Conservation (phyloP, 2,797 vertebrate species). For the Brachyrhaphis roseni region DNA sequence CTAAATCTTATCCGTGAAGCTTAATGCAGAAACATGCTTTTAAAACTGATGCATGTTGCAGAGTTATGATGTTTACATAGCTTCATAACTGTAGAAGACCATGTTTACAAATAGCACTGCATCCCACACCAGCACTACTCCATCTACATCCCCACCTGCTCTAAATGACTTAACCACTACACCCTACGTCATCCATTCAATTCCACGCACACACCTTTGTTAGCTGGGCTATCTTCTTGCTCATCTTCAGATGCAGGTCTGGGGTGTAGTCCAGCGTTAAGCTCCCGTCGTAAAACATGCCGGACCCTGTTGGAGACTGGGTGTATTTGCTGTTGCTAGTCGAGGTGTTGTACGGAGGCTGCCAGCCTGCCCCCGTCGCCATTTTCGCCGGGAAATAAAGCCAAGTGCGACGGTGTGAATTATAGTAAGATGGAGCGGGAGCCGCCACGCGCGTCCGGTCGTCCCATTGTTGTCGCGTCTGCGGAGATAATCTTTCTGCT, state of each 20-base stretch:
- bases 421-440: neutral
- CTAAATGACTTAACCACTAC: conserved; percentile 10
- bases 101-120: conserved; percentile 31
- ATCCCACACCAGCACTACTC: conserved; percentile 12
- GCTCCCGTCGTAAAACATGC: conserved; percentile 73
- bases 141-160: conserved; percentile 10
- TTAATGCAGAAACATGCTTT: too few species aligned
- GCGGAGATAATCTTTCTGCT: conserved; percentile 13
- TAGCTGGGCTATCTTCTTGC: conserved; percentile 84
- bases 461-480: conserved; percentile 29
- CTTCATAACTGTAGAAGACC: neutral
- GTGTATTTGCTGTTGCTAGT: conserved; percentile 51
- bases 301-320: conserved; percentile 46
- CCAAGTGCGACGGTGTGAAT: conserved; percentile 22
- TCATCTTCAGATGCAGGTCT: conserved; percentile 84
- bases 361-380: conserved; percentile 77
- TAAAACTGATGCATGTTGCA: neutral
- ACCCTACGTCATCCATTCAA: conserved; percentile 1
- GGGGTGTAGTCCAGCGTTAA: conserved; percentile 80
- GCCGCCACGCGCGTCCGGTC: conserved; percentile 10
- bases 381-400: conserved; percentile 56
- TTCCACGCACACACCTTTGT: conserved; percentile 75
- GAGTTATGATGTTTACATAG: neutral
- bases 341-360: conserved; percentile 64
- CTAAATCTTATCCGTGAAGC: neutral